Conservation (phyloP, 2,888 invertebrate genomes). For the Phymatocera aterrima region DNA sequence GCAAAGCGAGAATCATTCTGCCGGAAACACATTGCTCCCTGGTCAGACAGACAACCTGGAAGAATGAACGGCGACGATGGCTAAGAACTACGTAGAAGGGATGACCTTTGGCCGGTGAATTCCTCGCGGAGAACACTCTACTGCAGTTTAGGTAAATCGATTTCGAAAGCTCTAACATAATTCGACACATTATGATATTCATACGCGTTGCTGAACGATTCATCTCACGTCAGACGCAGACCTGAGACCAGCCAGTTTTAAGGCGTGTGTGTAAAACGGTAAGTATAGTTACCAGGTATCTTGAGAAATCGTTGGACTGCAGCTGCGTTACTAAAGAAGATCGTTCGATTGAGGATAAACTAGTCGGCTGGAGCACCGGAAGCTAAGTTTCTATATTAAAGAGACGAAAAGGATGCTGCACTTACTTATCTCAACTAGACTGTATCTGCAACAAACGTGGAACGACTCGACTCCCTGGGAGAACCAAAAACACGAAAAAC, state of each 20-base stretch:
- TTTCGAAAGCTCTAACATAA: background rate
- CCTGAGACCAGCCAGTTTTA: background rate
- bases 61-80: background rate
- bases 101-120: constrained; percentile 11
- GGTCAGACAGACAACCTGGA: constrained; percentile 30
- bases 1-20: constrained; percentile 36
- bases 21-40: constrained; percentile 33
- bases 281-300: background rate
- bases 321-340: constrained; percentile 3
- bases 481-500: constrained; percentile 15
- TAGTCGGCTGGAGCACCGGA: constrained; percentile 8
- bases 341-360: background rate
- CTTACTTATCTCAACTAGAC: background rate
- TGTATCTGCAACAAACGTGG: background rate
- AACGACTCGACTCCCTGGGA: background rate
- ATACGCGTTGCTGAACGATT: background rate
- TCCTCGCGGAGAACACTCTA: background rate
- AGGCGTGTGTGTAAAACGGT: background rate
- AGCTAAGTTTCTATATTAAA: constrained; percentile 2
- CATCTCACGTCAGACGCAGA: background rate
- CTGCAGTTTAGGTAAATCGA: background rate
- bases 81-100: background rate
- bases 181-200: background rate
- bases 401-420: constrained; percentile 1
- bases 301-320: background rate